Evolutionary conservation across 2,888 invertebrate genomes (phyloP), one percentile per base, ranked within the genome.

Genomic region (Scaptomyza flava): DNA sequence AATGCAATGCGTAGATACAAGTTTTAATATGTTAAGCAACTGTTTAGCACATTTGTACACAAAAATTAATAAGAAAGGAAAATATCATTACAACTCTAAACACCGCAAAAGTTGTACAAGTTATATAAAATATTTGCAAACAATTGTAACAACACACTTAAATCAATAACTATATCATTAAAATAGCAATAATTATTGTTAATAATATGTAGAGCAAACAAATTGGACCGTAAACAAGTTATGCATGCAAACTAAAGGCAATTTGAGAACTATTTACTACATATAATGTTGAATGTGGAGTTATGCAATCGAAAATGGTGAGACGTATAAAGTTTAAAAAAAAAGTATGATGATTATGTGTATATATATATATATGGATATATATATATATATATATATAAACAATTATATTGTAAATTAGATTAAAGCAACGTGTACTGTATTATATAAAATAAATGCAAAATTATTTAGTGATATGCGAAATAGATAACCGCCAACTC

Each of bases 381-480:
- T 17, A 17, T 17, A 17, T 17, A 17, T 17, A 17, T 17, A 17
- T 17, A 81, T 79, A 81, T 74, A 77, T 77, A 60, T 61, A 70
- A 51, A 67, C 56, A 85, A 81, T 70, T 70, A 77, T 86, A 77
- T 81, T 83, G 83, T 76, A 69, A 86, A 81, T 84, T 88, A 85
- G 85, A 86, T 84, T 85, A 85, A 84, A 67, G 89, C 81, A 88
- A 87, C 58, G 75, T 88, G 72, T 81, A 86, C 68, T 88, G 89
- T 85, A 85, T 77, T 77, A 88, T 88, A 87, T 72, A 71, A 79
- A 86, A 81, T 86, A 84, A 83, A 84, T 86, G 87, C 84, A 86
- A 84, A 77, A 76, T 82, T 86, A 78, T 81, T 84, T 87, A 87
- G 83, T 82, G 82, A 82, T 82, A 87, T 68, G 65, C 48, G 69